phyloP scores from a whole-genome alignment of 1,140 invertebrate species.

The Psix sp. region DNA sequence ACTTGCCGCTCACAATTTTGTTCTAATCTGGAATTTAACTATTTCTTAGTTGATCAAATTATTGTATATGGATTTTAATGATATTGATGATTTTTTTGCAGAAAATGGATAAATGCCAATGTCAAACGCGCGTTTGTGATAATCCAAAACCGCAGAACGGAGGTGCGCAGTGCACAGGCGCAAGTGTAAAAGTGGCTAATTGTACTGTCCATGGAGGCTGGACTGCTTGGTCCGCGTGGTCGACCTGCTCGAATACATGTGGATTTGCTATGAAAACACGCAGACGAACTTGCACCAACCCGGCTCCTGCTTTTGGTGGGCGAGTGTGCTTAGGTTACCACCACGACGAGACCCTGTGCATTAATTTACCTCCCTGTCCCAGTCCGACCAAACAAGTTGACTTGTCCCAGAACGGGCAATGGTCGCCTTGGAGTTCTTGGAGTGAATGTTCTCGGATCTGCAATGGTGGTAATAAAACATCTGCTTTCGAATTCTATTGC shows the following conservation, averaged over 20 bases:
- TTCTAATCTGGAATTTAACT: no score
- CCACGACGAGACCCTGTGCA: slow-evolving; percentile 85
- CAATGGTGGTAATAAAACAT: slow-evolving; percentile 74
- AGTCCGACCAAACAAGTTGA: slow-evolving; percentile 77
- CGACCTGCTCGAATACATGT: slow-evolving; percentile 86
- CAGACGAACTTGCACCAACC: slow-evolving; percentile 87
- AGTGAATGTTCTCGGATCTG: slow-evolving; percentile 80
- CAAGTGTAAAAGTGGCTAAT: slow-evolving; percentile 81
- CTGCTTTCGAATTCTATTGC: slow-evolving; percentile 32
- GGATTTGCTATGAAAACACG: slow-evolving; percentile 89
- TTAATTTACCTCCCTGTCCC: slow-evolving; percentile 88
- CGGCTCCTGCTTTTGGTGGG: slow-evolving; percentile 88
- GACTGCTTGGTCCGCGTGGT: slow-evolving; percentile 93
- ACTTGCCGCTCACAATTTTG: no score
- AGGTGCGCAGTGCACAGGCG: slow-evolving; percentile 81
- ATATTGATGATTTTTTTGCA: slow-evolving; percentile 13
- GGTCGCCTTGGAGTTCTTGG: slow-evolving; percentile 87
- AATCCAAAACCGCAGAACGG: slow-evolving; percentile 89
- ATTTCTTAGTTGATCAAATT: no score
- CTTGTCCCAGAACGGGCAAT: slow-evolving; percentile 83
- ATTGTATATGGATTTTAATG: no score
- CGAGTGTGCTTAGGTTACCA: slow-evolving; percentile 90
- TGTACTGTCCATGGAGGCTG: slow-evolving; percentile 91
- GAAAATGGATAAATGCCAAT: slow-evolving; percentile 83
- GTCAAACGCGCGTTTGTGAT: slow-evolving; percentile 86